Evolutionary conservation across 2,888 invertebrate species (phyloP).

Genomic region (Ochropleura leucogaster): DNA sequence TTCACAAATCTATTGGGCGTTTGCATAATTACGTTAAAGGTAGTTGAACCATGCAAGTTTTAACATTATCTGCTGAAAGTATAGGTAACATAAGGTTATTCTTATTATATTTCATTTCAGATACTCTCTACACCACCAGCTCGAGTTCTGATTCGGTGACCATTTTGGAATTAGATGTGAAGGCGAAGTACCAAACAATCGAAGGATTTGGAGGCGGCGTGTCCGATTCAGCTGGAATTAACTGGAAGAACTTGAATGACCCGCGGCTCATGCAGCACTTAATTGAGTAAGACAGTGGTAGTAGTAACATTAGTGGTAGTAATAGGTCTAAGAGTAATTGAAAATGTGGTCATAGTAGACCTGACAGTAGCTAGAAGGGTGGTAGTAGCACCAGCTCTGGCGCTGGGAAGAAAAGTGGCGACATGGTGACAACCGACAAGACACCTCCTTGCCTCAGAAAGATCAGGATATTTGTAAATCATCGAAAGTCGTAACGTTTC

Average conservation of each 20-base stretch:
- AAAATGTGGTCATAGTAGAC: not conserved
- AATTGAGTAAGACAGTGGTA: slow-evolving; percentile 56
- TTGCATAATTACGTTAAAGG: slow-evolving; percentile 19
- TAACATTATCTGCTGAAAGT: too few relatives aligned
- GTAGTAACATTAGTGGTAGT: not conserved
- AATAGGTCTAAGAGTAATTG: not conserved
- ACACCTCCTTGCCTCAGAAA: not conserved
- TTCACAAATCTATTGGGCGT: slow-evolving; percentile 68
- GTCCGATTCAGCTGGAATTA: slow-evolving; percentile 93
- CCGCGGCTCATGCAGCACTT: slow-evolving; percentile 75
- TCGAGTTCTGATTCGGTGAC: not conserved
- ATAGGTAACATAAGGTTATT: too few relatives aligned
- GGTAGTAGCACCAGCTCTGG: not conserved
- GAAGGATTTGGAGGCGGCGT: slow-evolving; percentile 96
- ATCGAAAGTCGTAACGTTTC: not conserved
- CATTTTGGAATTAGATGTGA: slow-evolving; percentile 56
- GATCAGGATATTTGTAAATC: not conserved
- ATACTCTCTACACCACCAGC: not conserved
- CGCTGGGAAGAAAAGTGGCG: not conserved
- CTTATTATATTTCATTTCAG: slow-evolving; percentile 8
- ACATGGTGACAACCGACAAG: not conserved
- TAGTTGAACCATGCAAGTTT: not conserved
- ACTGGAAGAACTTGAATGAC: slow-evolving; percentile 90
- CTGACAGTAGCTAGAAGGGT: not conserved
- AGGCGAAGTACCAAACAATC: slow-evolving; percentile 91